A percentile compares a stretch with the other conserved stretches of the same genome.
Conservation (phyloP, 2,113 vertebrate species). For the Coregonus clupeaformis region DNA sequence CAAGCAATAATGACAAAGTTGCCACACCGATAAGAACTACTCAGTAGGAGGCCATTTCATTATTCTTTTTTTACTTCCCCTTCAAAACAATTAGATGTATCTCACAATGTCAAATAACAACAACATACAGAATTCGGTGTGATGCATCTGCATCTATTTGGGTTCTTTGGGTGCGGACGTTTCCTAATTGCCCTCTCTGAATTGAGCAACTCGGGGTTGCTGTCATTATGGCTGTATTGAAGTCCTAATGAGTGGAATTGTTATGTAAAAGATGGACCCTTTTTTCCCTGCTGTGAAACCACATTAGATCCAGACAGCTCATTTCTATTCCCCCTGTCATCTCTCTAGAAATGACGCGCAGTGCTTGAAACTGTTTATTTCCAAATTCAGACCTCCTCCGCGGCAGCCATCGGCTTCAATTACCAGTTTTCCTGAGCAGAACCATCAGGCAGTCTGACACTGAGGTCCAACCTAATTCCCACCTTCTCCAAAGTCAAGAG, state of each 20-base stretch:
- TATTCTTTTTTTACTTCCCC: slow-evolving; percentile 25
- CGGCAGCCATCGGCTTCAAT: slow-evolving; percentile 99
- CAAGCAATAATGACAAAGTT: slow-evolving; percentile 55
- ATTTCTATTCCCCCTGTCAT: slow-evolving; percentile 99
- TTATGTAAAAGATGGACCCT: slow-evolving; percentile 90
- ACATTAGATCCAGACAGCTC: slow-evolving; percentile 98
- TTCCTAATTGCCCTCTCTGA: slow-evolving; percentile 90
- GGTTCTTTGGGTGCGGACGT: slow-evolving; percentile 69
- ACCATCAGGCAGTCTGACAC: slow-evolving; percentile 99
- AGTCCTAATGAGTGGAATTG: slow-evolving; percentile 98
- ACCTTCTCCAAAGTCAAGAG: slow-evolving; percentile 99
- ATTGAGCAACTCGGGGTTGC: slow-evolving; percentile 85
- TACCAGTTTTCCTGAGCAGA: slow-evolving; percentile 99
- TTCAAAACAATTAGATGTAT: slow-evolving; percentile 60
- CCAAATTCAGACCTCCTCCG: slow-evolving; percentile 99
- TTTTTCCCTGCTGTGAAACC: slow-evolving; percentile 94
- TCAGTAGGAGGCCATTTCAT: slow-evolving; percentile 40
- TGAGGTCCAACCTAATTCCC: slow-evolving; percentile 99
- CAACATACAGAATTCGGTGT: slow-evolving; percentile 49
- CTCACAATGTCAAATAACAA: slow-evolving; percentile 49
- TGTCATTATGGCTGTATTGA: slow-evolving; percentile 86
- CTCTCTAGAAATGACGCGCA: slow-evolving; percentile 99
- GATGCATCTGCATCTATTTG: slow-evolving; percentile 51
- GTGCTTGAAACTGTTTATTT: slow-evolving; percentile 99
- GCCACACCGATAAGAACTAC: slow-evolving; percentile 31